phyloP scores from a whole-genome alignment of 2,888 invertebrate species.

The Mythimna pallens region DNA sequence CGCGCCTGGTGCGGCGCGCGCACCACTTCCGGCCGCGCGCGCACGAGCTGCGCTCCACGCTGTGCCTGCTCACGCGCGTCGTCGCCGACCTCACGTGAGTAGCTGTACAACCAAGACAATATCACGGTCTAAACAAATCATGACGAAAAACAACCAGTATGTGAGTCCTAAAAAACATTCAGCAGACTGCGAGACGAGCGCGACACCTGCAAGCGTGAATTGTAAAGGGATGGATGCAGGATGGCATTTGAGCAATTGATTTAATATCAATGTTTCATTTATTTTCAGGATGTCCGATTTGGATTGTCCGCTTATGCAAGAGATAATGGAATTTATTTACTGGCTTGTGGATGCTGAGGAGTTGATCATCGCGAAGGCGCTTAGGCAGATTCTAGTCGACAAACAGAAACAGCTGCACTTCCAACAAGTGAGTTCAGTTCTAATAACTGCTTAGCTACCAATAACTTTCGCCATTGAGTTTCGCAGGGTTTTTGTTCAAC shows the following conservation, averaged over 20 bases:
- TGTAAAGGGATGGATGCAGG: too few relatives aligned
- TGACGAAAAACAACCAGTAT: too few relatives aligned
- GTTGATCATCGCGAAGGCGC: constrained; percentile 96
- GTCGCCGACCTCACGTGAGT: constrained; percentile 99
- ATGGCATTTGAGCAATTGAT: too few relatives aligned
- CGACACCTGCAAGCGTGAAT: too few relatives aligned
- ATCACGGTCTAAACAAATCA: too few relatives aligned
- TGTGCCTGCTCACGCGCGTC: constrained; percentile 97
- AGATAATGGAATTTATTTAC: constrained; percentile 98
- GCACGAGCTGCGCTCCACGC: constrained; percentile 95
- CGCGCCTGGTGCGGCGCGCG: constrained; percentile 94
- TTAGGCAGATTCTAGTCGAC: constrained; percentile 97
- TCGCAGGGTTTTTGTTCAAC: too few relatives aligned
- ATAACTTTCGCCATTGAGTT: not conserved
- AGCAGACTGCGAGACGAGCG: too few relatives aligned
- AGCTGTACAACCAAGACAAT: not conserved
- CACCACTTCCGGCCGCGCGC: constrained; percentile 92
- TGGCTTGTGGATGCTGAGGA: constrained; percentile 98
- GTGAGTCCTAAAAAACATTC: too few relatives aligned
- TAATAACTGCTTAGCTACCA: not conserved
- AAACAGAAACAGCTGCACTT: constrained; percentile 93
- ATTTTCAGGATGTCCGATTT: constrained; percentile 94
- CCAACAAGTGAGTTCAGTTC: constrained; percentile 80
- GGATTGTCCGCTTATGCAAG: constrained; percentile 94
- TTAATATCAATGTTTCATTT: constrained; percentile 11